phyloP scores from a whole-genome alignment of 2,113 vertebrate species.

The Dasypus novemcinctus region DNA sequence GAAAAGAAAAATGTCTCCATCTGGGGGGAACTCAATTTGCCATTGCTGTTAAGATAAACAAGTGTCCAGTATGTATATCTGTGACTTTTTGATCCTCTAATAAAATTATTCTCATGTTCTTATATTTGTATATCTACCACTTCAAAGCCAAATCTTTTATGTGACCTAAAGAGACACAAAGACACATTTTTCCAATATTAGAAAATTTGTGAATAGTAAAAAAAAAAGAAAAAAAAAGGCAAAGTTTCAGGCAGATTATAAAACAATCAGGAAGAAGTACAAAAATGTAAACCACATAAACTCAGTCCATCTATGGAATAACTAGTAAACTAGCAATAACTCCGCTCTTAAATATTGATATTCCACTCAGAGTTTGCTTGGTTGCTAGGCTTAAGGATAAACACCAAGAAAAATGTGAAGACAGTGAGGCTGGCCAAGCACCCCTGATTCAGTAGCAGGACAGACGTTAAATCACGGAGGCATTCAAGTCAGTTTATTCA shows the following conservation, averaged over 20 bases:
- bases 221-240: not conserved
- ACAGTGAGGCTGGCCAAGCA: slow-evolving; percentile 30
- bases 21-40: not conserved
- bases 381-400: slow-evolving; percentile 63
- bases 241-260: slow-evolving; percentile 15
- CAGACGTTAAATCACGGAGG: slow-evolving; percentile 34
- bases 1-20: slow-evolving; percentile 6
- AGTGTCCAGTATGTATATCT: not conserved
- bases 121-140: not conserved
- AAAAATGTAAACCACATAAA: slow-evolving; percentile 6
- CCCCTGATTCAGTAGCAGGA: slow-evolving; percentile 24
- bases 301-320: not conserved
- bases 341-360: slow-evolving; percentile 16
- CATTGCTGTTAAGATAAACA: not conserved
- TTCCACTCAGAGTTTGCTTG: slow-evolving; percentile 41
- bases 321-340: not conserved
- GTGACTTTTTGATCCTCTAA: not conserved
- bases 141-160: not conserved
- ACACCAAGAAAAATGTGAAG: slow-evolving; percentile 51
- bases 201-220: not conserved
- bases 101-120: not conserved
- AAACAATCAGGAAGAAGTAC: not conserved
- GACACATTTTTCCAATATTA: not conserved
- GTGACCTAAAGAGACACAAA: not conserved
- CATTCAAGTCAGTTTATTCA: slow-evolving; percentile 21